A percentile compares a stretch with the other conserved stretches of the same genome.
These are phyloP conservation scores for Pseudochaenichthys georgianus DNA, from an alignment of 2,797 vertebrate genomes.

Conservation along the genomic window DNA sequence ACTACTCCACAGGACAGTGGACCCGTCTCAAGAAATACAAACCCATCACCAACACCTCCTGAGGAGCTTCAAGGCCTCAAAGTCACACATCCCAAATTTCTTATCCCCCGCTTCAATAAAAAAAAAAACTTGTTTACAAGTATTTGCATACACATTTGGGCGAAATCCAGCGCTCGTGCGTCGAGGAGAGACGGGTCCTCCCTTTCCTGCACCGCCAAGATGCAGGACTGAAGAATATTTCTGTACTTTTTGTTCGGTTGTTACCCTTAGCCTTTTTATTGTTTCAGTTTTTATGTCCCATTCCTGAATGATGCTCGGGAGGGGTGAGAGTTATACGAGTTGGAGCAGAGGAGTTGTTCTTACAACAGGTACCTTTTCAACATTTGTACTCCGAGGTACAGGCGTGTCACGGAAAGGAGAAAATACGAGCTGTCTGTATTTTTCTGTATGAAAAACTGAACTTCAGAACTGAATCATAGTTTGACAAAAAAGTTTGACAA, in stretches of 20 bases:
- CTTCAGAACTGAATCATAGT: slow-evolving; percentile 31
- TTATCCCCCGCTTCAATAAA: slow-evolving; percentile 24
- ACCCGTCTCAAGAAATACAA: slow-evolving; percentile 99
- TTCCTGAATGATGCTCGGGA: slow-evolving; percentile 50
- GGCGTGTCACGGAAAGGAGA: slow-evolving; percentile 42
- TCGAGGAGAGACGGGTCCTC: slow-evolving; percentile 68
- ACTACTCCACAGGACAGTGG: slow-evolving; percentile 99
- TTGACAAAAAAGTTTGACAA: slow-evolving; percentile 33
- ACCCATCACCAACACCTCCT: slow-evolving; percentile 96
- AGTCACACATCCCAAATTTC: slow-evolving; percentile 1
- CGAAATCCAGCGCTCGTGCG: slow-evolving; percentile 56
- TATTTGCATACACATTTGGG: slow-evolving; percentile 66
- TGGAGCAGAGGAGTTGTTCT: slow-evolving; percentile 18
- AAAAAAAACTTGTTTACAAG: slow-evolving; percentile 48
- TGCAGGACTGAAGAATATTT: slow-evolving; percentile 64
- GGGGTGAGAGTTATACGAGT: neutral
- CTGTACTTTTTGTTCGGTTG: slow-evolving; percentile 53
- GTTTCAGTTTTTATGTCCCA: slow-evolving; percentile 68
- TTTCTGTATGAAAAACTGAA: slow-evolving; percentile 25
- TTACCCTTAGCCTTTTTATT: slow-evolving; percentile 56
- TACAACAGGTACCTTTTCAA: slow-evolving; percentile 50
- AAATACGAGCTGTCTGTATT: slow-evolving; percentile 49
- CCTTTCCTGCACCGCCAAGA: slow-evolving; percentile 65
- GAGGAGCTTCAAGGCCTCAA: slow-evolving; percentile 62
- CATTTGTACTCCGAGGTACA: slow-evolving; percentile 54